Base-by-base conservation (phyloP, 2,888 invertebrate species). In the Lepidochitona cinerea region DNA sequence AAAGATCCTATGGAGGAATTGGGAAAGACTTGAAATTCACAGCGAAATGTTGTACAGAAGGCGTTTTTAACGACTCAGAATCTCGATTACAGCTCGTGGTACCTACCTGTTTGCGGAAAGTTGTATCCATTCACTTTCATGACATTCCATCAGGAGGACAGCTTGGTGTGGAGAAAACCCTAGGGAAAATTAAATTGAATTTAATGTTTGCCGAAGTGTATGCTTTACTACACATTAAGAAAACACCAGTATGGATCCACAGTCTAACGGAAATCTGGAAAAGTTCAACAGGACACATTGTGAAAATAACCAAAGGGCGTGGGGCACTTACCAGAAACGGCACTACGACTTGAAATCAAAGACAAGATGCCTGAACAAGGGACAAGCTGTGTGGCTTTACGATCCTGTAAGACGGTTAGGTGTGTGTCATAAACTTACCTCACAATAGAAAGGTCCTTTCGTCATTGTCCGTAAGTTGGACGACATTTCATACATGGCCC, bases 261-360 rank as follows among this genome's bases (percentile, higher is more conserved):
- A 75, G 35, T 72, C 75, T 7, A 76, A 78, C 59, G 76, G 73
- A 12, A 49, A 41, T 52, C 74, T 78, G 0, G 77, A 78, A 49
- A 26, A 77, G 3, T 79, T 77, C 37, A 79, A 79, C 49, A 49
- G 75, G 4, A 79, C 77, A 0, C 71, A 71, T 29, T 74, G 72
- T 35, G 18, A 72, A 53, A 29, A 52, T 26, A 35, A 75, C 0
- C 74, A 79, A 67, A 67, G 49, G 6, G 7, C 70, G 6, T 78
- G 72, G 78, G 78, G 78, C 37, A 26, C 9, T 3, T 73, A 49
- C 23, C 49, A 49, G 49, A 49, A 2, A 49, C 7, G 49, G 18
- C 49, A 49, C 23, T 49, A 49, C 49, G 49, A 49, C 23, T 4
- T 7, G 1, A 49, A 23, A 2, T 49, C 49, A 49, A 49, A 7